Base-by-base conservation (phyloP, 1,140 invertebrate species). In the Aphelinus certus region DNA sequence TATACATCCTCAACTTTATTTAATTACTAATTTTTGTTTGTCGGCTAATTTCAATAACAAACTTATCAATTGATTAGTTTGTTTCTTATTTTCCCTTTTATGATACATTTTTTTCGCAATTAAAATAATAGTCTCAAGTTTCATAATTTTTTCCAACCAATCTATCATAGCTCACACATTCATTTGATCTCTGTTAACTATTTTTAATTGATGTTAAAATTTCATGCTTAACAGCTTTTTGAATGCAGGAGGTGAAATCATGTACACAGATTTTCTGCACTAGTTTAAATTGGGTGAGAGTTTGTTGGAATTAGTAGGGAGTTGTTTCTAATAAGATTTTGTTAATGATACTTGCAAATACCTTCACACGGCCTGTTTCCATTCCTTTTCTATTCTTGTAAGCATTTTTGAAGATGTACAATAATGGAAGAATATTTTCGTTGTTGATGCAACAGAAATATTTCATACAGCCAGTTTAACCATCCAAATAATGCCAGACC, bases 11-110 rank as follows among this genome's bases (percentile, higher is more conserved):
- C 61, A 68, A 48, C 60, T 71, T 63, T 66, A 42, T 71, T 75
- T 70, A 55, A 75, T 62, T 77, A 60, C 61, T 75, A 75, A 75
- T 78, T 70, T 72, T 72, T 43, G 65, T 68, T 70, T 71, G 62
- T 72, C 71, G 73, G 64, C 71, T 76, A 74, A 67, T 76, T 46
- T 57, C 46, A 9, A 55, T 48, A 73, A 69, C 57, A 71, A 66
- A 53, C 49, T 57, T 58, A 64, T 65, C 53, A 47, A 46, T 65
- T 7, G 53, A 66, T 76, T 57, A 58, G 55, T 56, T 56, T 73
- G 26, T 26, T 71, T 66, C 48, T 2, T 57, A 58, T 58, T 64
- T 55, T 69, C 42, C 3, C 63, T 56, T 68, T 26, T 53, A 69
- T 73, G 46, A 64, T 72, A 60, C 64, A 49, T 49, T 65, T 51